Conservation (phyloP, 1,140 invertebrate genomes). For the Drosophila quadrilineata region DNA sequence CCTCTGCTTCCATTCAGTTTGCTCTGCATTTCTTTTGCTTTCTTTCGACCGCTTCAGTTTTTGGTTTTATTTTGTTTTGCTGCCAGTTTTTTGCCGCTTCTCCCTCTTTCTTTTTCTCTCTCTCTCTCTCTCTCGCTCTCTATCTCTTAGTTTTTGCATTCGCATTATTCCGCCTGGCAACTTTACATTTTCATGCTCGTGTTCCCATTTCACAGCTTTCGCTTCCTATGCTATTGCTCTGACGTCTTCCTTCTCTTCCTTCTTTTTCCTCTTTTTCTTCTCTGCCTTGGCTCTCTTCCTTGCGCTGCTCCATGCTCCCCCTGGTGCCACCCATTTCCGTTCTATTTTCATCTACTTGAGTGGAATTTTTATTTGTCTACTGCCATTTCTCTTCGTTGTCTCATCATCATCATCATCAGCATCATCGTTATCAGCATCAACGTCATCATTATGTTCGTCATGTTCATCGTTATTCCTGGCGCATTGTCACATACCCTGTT, state of each 20-base stretch:
- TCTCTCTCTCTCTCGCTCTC: background rate
- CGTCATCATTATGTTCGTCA: slow-evolving; percentile 10
- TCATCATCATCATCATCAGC: slow-evolving; percentile 14
- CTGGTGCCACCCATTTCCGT: slow-evolving; percentile 54
- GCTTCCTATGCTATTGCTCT: slow-evolving; percentile 25
- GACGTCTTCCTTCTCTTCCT: slow-evolving; percentile 10
- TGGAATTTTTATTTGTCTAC: slow-evolving; percentile 74
- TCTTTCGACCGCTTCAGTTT: no score
- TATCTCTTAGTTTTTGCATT: background rate
- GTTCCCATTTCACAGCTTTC: slow-evolving; percentile 46
- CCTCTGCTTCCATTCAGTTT: slow-evolving; percentile 49
- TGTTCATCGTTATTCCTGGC: slow-evolving; percentile 7
- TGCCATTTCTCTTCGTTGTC: slow-evolving; percentile 24
- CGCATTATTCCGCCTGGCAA: slow-evolving; percentile 45
- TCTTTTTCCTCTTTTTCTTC: slow-evolving; percentile 24
- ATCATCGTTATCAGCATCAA: slow-evolving; percentile 1
- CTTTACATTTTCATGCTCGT: slow-evolving; percentile 70
- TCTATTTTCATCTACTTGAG: slow-evolving; percentile 68
- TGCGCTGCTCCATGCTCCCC: no score
- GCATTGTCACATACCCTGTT: slow-evolving; percentile 21
- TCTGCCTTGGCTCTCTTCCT: no score
- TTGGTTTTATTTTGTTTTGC: slow-evolving; percentile 8
- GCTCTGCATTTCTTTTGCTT: slow-evolving; percentile 43
- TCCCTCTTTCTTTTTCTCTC: background rate
- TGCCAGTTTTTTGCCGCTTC: slow-evolving; percentile 5